Evolutionary conservation across 2,888 invertebrate species (phyloP), one percentile per base, ranked within the genome.

Genomic region (Melitaea athalia): DNA sequence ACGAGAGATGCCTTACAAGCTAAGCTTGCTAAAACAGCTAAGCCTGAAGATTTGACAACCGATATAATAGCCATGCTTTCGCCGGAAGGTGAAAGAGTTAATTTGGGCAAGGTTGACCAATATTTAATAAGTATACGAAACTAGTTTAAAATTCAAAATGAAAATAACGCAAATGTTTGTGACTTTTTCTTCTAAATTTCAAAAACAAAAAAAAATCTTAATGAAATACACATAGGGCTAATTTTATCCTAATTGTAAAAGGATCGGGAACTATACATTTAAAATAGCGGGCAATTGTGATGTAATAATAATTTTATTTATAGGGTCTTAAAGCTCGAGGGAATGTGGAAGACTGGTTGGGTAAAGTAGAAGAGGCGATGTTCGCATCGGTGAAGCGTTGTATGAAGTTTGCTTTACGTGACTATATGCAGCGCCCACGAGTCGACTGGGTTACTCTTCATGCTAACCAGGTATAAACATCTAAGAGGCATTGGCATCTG

Each of bases 341-440:
- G 0, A 97, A 98, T 78, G 98, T 98, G 0, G 98, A 98, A 86
- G 97, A 98, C 79, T 98, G 98, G 98, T 88, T 98, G 10, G 95
- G 96, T 3, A 98, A 97, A 88, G 98, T 98, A 1, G 98, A 98
- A 82, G 96, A 97, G 64, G 95, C 96, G 0, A 98, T 98, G 98
- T 97, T 98, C 76, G 87, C 94, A 0, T 95, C 97, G 0, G 93
- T 98, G 7, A 95, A 95, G 74, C 94, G 94, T 70, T 94, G 95
- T 69, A 96, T 97, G 95, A 96, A 97, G 81, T 84, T 85, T 14
- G 95, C 97, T 0, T 94, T 97, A 38, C 91, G 86, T 59, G 97
- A 97, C 80, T 96, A 94, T 83, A 86, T 93, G 75, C 79, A 85
- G 5, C 94, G 94, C 50, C 91, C 94, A 0, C 93, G 97, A 61